Conservation (phyloP, 2,888 invertebrate species). For the Temnothorax ravouxi region DNA sequence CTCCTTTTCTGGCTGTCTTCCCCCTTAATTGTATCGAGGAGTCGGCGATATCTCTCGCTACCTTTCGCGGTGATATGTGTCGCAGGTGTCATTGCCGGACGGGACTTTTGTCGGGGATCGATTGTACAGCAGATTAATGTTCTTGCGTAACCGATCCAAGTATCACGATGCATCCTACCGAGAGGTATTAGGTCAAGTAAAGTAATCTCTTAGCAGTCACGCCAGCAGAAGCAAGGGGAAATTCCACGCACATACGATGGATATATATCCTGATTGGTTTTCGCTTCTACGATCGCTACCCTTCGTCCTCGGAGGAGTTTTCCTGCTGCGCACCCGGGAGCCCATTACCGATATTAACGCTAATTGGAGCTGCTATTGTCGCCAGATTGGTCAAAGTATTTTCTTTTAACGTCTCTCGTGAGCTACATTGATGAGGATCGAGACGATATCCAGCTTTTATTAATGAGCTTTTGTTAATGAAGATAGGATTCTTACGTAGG, state of each 20-base stretch:
- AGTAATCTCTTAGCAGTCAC: conserved; percentile 85
- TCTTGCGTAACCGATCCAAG: conserved; percentile 70
- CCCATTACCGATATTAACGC: conserved; percentile 78
- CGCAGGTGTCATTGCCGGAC: conserved; percentile 61
- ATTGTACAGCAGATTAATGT: conserved; percentile 69
- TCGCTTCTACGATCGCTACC: conserved; percentile 73
- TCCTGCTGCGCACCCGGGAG: conserved; percentile 29
- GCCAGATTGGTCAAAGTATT: conserved; percentile 1
- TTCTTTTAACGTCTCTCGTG: background rate
- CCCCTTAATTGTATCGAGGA: conserved; percentile 27
- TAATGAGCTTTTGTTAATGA: background rate
- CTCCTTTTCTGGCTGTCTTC: conserved; percentile 27
- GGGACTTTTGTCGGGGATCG: conserved; percentile 58
- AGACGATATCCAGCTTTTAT: too few species aligned
- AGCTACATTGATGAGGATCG: conserved; percentile 26
- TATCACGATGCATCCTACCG: conserved; percentile 68
- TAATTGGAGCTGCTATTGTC: conserved; percentile 66
- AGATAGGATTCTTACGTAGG: background rate
- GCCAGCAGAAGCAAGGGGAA: conserved; percentile 73
- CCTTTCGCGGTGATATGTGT: background rate
- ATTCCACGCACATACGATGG: conserved; percentile 71
- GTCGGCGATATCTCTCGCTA: background rate
- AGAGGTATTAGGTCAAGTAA: conserved; percentile 82
- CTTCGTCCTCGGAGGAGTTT: conserved; percentile 62
- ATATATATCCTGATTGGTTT: conserved; percentile 83